phyloP scores from a whole-genome alignment of 2,797 vertebrate species.

The Silurus lanzhouensis region DNA sequence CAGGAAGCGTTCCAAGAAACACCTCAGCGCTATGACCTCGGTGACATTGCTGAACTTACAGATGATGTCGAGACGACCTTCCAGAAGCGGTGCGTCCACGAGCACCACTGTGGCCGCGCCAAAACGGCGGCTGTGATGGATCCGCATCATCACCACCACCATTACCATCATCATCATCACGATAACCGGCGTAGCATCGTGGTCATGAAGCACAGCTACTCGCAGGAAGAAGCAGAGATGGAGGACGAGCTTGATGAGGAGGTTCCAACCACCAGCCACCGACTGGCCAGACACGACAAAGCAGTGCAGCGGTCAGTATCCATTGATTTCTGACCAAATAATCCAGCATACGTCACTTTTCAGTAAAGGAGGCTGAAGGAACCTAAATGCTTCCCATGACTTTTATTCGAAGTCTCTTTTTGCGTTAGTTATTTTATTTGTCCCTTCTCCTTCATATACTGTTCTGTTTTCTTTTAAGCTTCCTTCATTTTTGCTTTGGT shows the following conservation, averaged over 20 bases:
- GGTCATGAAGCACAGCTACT: constrained; percentile 99
- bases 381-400: constrained; percentile 61
- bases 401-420: constrained; percentile 43
- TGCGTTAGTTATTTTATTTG: constrained; percentile 7
- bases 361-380: too few species aligned
- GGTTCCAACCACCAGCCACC: constrained; percentile 96
- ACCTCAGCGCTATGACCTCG: constrained; percentile 95
- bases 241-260: constrained; percentile 98
- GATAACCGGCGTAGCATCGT: constrained; percentile 91
- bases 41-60: constrained; percentile 90
- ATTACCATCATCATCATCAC: constrained; percentile 77
- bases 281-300: constrained; percentile 96
- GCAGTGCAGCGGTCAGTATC: constrained; percentile 99
- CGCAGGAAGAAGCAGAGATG: constrained; percentile 90
- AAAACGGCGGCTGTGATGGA: constrained; percentile 81
- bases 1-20: constrained; percentile 92
- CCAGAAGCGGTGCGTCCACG: constrained; percentile 93
- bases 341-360: constrained; percentile 71
- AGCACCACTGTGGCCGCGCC: constrained; percentile 91
- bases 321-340: constrained; percentile 83
- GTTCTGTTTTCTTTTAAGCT: constrained; percentile 47
- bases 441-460: not conserved
- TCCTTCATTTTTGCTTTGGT: constrained; percentile 43
- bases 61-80: constrained; percentile 95
- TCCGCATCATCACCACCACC: constrained; percentile 85